Percentiles rank a stretch among this genome's conserved stretches.
Evolutionary conservation across 2,113 vertebrate species (phyloP).

Genomic region (Clarias batrachus): DNA sequence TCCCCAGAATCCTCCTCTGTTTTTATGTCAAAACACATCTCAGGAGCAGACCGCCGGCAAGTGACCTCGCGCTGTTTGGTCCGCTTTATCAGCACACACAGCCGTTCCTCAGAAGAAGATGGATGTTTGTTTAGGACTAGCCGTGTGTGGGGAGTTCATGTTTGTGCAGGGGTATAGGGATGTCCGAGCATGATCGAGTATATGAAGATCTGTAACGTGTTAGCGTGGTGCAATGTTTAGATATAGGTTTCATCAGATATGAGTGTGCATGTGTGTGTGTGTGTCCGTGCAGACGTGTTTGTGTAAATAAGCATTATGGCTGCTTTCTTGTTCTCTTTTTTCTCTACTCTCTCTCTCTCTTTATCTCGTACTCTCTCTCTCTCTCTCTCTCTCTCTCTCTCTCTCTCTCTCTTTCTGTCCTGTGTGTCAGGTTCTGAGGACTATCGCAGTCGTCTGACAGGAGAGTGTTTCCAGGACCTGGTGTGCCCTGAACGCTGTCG

Average conservation of each 20-base stretch:
- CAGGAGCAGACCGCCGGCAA: conserved; percentile 39
- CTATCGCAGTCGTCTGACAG: conserved; percentile 87
- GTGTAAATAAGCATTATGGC: background rate
- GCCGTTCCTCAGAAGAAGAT: conserved; percentile 10
- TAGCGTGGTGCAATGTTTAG: conserved; percentile 4
- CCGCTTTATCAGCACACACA: conserved; percentile 29
- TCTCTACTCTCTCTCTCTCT: background rate
- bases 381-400: background rate
- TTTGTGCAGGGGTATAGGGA: conserved; percentile 22
- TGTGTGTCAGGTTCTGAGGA: conserved; percentile 85
- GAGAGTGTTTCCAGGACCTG: conserved; percentile 94
- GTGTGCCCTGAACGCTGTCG: conserved; percentile 92
- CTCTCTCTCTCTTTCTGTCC: conserved; percentile 8
- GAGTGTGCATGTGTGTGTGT: background rate
- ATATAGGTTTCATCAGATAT: conserved; percentile 6
- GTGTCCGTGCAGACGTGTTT: conserved; percentile 7
- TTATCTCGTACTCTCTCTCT: background rate
- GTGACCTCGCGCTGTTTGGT: conserved; percentile 36
- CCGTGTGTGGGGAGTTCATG: conserved; percentile 12
- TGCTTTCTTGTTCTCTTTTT: background rate
- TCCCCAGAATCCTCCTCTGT: conserved; percentile 39
- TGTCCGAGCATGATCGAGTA: background rate
- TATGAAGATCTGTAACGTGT: background rate
- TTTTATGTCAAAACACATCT: conserved; percentile 50
- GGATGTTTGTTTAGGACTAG: conserved; percentile 34